Base-by-base conservation (phyloP, 2,113 vertebrate genomes). In the Scopus umbretta region DNA sequence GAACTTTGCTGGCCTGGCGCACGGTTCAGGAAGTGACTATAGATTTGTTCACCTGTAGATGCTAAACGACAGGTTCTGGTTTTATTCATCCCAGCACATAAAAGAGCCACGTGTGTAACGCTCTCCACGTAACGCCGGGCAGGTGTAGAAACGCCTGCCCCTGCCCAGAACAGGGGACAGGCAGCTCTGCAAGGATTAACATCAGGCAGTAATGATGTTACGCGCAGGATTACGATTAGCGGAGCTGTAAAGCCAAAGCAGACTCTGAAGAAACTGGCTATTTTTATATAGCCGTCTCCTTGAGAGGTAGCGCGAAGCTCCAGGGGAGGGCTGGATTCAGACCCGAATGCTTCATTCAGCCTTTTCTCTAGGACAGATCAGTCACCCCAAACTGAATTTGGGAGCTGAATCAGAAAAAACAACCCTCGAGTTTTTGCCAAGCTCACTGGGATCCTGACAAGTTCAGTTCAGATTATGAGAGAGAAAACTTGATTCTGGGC, bases 51-150 rank as follows among this genome's bases (percentile, higher is more conserved):
- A 5, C 10, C 19, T 38, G 14, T 1, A 40, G 38, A 32, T 36
- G 74, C 30, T 38, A n/a, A 84, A 72, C 42, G 62, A 2, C 0
- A 81, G 43, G 25, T 19, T 81, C 32, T 68, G 70, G 15, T 47
- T 87, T 58, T 34, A 47, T 32, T 30, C 78, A 62, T 68, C 65
- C n/a, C 75, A 38, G 53, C 19, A 10, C 40, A 29, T 10, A 20
- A 45, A 84, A 15, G 6, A 86, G 68, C 68, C 52, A 32, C 1
- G 1, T 34, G 42, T 42, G 34, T 29, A 55, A 52, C 15, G 3
- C 7, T 3, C 38, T 43, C 58, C 70, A 20, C 0, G 1, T 23
- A 76, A 15, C 0, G 0, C n/a, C 2, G 2, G n/a, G 73, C 49
- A 53, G 38, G 82, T 43, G 78, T 58, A 2, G 1, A 53, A 63